Evolutionary conservation across 2,888 invertebrate genomes (phyloP).

Genomic region (Caenorhabditis uteleia): DNA sequence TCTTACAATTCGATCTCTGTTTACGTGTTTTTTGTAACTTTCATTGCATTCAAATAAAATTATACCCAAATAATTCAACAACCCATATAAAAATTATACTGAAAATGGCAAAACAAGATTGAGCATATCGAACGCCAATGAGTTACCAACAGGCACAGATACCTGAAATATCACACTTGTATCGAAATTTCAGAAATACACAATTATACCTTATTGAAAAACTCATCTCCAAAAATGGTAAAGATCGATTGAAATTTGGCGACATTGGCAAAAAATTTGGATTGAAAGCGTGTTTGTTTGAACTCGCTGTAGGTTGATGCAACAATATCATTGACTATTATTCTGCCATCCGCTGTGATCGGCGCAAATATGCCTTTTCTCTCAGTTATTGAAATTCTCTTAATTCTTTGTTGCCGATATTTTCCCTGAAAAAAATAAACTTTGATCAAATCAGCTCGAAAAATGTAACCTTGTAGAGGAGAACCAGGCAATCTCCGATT

Average conservation of each 20-base stretch:
- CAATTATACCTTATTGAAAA: conserved; percentile 10
- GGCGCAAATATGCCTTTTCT: conserved; percentile 48
- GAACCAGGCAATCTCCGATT: conserved; percentile 43
- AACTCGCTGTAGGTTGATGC: conserved; percentile 44
- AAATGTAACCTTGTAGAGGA: conserved; percentile 31
- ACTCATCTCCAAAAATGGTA: conserved; percentile 14
- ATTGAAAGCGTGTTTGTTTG: conserved; percentile 32
- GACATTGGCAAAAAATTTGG: conserved; percentile 38
- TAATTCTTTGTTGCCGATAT: conserved; percentile 44
- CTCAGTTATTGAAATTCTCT: conserved; percentile 36
- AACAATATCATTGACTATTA: conserved; percentile 49
- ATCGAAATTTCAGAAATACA: not conserved
- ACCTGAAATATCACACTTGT: conserved; percentile 2
- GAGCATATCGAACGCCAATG: conserved; percentile 22
- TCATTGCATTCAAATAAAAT: too few relatives aligned
- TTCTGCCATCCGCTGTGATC: conserved; percentile 42
- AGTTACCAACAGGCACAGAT: conserved; percentile 12
- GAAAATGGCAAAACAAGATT: too few relatives aligned
- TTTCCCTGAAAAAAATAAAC: conserved; percentile 31
- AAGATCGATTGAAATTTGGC: not conserved
- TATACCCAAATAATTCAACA: too few relatives aligned
- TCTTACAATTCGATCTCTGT: too few relatives aligned
- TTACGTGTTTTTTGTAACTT: too few relatives aligned
- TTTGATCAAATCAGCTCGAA: not conserved
- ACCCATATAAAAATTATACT: too few relatives aligned